A percentile compares a stretch with the other conserved stretches of the same genome.
phyloP scores from a whole-genome alignment of 2,888 invertebrate species.

The Oxyteleia sp. region DNA sequence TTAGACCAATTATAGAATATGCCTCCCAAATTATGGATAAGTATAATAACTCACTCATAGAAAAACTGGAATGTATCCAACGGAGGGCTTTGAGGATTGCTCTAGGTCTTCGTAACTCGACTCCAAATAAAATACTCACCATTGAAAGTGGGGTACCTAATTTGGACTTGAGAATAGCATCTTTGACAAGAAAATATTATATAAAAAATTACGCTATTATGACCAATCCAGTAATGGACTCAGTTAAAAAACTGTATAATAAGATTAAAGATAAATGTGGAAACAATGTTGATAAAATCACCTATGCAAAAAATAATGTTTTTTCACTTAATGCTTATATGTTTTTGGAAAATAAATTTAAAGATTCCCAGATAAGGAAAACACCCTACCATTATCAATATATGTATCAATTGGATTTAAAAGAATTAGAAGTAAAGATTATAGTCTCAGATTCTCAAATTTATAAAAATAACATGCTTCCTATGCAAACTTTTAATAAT shows the following conservation, averaged over 20 bases:
- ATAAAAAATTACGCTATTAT: neutral
- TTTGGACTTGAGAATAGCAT: neutral
- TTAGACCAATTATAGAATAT: conserved; percentile 27
- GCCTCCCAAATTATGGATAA: conserved; percentile 8
- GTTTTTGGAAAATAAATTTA: too few species aligned
- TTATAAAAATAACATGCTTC: neutral
- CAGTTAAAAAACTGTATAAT: neutral
- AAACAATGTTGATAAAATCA: neutral
- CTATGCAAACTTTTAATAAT: neutral
- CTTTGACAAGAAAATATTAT: conserved; percentile 7
- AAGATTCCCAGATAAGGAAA: too few species aligned
- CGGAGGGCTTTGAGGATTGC: neutral
- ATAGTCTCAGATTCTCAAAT: neutral
- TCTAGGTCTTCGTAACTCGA: neutral
- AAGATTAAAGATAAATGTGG: neutral
- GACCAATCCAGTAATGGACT: conserved; percentile 13
- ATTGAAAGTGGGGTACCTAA: conserved; percentile 9
- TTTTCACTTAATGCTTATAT: too few species aligned
- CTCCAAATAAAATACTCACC: conserved; percentile 21
- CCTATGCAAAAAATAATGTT: neutral
- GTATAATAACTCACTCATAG: neutral
- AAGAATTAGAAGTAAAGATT: neutral
- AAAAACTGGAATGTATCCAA: conserved; percentile 6
- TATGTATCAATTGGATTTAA: neutral
- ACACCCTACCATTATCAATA: neutral